Evolutionary conservation across 2,113 vertebrate genomes (phyloP).

Genomic region (Micromys minutus): DNA sequence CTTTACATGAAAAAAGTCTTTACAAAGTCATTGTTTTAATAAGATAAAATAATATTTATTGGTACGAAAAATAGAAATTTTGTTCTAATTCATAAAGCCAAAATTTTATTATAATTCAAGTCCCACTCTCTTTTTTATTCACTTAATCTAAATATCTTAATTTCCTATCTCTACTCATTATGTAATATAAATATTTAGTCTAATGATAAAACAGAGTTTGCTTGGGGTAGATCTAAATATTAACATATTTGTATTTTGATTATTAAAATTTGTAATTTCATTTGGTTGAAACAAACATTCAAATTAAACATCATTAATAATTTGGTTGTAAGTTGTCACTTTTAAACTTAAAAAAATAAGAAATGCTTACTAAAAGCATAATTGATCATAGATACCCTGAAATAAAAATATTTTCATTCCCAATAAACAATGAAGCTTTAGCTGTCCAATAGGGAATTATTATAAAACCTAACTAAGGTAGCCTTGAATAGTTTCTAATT

Average conservation of each 20-base stretch:
- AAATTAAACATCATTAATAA: conserved; percentile 8
- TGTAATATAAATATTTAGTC: neutral
- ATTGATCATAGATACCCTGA: neutral
- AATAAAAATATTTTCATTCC: conserved; percentile 31
- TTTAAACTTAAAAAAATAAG: conserved; percentile 11
- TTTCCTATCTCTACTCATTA: neutral
- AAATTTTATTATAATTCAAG: conserved; percentile 30
- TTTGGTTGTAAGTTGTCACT: neutral
- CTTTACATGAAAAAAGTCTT: neutral
- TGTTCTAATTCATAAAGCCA: conserved; percentile 28
- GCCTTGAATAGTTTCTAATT: neutral
- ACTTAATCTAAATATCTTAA: neutral
- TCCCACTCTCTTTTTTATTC: neutral
- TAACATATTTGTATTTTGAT: neutral
- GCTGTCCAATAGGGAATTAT: neutral
- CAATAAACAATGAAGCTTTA: neutral
- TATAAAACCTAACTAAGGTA: neutral
- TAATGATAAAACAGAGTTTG: conserved; percentile 1
- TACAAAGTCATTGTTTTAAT: neutral
- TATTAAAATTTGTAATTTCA: conserved; percentile 29
- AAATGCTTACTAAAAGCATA: neutral
- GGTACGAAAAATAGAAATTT: neutral
- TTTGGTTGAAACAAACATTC: neutral
- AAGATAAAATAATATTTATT: neutral
- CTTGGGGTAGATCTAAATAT: neutral